These are phyloP conservation scores for Seriola dumerili DNA, from an alignment of 2,113 vertebrate genomes.

Conservation along the genomic window DNA sequence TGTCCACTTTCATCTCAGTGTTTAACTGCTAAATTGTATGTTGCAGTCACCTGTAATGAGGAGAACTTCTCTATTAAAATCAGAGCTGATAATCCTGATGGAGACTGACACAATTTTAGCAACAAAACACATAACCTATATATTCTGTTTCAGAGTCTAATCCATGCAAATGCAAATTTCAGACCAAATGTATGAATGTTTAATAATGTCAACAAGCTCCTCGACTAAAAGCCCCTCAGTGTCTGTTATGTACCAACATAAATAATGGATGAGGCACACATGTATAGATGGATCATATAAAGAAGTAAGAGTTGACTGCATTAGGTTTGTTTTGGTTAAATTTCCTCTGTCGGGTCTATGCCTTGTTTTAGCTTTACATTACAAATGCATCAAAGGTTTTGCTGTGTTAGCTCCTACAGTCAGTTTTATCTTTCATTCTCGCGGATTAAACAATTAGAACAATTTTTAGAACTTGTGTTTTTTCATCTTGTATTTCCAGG, in stretches of 20 bases:
- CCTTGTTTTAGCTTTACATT: not conserved
- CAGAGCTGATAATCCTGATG: not conserved
- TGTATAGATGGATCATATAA: not conserved
- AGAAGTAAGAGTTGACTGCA: not conserved
- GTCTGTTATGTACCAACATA: not conserved
- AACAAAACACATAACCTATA: no score
- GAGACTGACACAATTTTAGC: not conserved
- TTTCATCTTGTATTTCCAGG: not conserved
- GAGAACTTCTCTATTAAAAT: not conserved
- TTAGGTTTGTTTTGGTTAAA: not conserved
- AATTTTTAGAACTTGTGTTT: no score
- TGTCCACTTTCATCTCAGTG: not conserved
- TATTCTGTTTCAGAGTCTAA: not conserved
- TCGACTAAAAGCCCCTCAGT: constrained; percentile 34
- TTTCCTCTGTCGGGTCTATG: not conserved
- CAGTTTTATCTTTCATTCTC: no score
- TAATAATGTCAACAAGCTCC: constrained; percentile 18
- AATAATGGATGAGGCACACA: constrained; percentile 41
- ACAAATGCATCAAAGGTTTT: not conserved
- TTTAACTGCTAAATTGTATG: not conserved
- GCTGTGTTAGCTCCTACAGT: not conserved
- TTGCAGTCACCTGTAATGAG: no score
- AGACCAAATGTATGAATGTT: not conserved
- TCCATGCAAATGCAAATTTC: not conserved
- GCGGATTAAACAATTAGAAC: no score